Percentiles rank a stretch among this genome's conserved stretches.
Evolutionary conservation across 2,797 vertebrate species (phyloP).

Genomic region (Myotis planiceps): DNA sequence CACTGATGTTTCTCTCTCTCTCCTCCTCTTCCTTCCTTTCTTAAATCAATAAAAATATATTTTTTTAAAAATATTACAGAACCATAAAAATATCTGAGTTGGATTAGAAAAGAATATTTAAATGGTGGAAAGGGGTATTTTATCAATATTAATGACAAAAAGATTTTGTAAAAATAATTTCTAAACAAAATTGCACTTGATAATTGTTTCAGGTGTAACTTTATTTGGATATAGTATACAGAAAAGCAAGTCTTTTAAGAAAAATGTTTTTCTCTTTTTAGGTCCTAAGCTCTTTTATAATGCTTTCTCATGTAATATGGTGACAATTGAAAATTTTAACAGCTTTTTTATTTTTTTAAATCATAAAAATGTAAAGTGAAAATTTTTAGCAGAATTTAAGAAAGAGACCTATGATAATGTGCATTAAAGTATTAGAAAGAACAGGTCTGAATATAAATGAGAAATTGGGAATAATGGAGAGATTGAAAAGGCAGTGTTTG

Average conservation of each 20-base stretch:
- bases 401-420: neutral
- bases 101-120: conserved; percentile 5
- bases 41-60: no score
- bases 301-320: neutral
- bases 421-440: neutral
- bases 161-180: conserved; percentile 36
- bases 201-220: neutral
- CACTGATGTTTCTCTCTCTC: no score
- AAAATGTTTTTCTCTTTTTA: conserved; percentile 12
- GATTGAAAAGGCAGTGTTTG: neutral
- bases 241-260: neutral
- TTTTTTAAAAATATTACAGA: neutral
- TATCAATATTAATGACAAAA: conserved; percentile 25
- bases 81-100: conserved; percentile 9
- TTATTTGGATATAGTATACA: neutral
- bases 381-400: conserved; percentile 19
- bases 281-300: neutral
- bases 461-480: neutral
- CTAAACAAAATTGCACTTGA: neutral
- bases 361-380: conserved; percentile 28
- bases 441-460: neutral
- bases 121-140: neutral
- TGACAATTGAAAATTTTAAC: conserved; percentile 17
- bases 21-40: no score
- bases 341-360: conserved; percentile 16